A percentile compares a stretch with the other conserved stretches of the same genome.
phyloP scores from a whole-genome alignment of 2,888 invertebrate species.

The Ypsolopha sequella region DNA sequence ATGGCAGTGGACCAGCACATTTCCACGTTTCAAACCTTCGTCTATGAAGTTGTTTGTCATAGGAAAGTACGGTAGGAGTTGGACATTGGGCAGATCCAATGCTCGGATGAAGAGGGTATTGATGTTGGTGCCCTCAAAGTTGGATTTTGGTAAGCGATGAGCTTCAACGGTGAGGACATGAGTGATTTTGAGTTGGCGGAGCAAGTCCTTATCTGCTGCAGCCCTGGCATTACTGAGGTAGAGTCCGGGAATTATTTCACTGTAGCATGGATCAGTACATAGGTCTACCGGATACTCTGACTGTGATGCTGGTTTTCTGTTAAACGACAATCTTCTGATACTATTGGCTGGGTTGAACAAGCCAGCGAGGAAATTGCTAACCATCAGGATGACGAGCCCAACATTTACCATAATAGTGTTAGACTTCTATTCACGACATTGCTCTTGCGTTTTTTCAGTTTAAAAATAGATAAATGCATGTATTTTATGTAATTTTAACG shows the following conservation, averaged over 20 bases:
- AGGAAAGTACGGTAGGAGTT: conserved; percentile 59
- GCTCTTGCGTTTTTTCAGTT: too few relatives aligned
- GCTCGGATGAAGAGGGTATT: conserved; percentile 60
- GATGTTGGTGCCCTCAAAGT: conserved; percentile 42
- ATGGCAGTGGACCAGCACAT: conserved; percentile 94
- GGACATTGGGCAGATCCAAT: conserved; percentile 51
- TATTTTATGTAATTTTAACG: too few relatives aligned
- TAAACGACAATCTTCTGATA: too few relatives aligned
- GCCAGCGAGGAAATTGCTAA: too few relatives aligned
- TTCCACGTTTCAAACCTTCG: conserved; percentile 72
- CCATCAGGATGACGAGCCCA: too few relatives aligned
- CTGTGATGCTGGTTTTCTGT: neutral
- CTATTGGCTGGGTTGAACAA: too few relatives aligned
- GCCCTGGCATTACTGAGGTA: conserved; percentile 59
- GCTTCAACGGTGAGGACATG: conserved; percentile 62
- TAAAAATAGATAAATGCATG: too few relatives aligned
- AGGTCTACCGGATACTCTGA: conserved; percentile 32
- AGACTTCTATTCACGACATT: too few relatives aligned
- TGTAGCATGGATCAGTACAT: conserved; percentile 53
- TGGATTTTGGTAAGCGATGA: conserved; percentile 44
- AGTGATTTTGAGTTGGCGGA: conserved; percentile 50
- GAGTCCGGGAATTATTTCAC: conserved; percentile 45
- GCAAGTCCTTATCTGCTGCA: conserved; percentile 41
- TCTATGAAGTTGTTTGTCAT: conserved; percentile 60
- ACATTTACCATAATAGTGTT: too few relatives aligned